A percentile compares a stretch with the other conserved stretches of the same genome.
These are phyloP conservation scores for Rhinatrema bivittatum DNA, from an alignment of 2,797 vertebrate species.

Conservation along the genomic window DNA sequence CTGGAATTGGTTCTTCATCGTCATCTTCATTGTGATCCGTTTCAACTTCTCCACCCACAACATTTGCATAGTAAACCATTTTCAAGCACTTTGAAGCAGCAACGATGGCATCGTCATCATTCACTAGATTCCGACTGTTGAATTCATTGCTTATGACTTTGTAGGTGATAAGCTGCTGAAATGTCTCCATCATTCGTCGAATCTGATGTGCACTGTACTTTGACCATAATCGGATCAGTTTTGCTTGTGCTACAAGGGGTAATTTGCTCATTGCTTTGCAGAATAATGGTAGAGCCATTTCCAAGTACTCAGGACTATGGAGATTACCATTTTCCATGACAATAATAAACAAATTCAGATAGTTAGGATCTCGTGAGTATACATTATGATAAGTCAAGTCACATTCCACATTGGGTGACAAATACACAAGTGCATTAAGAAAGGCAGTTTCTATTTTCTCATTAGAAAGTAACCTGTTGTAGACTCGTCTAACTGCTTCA, in stretches of 20 bases:
- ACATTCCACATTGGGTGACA: slow-evolving; percentile 93
- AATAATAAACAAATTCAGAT: slow-evolving; percentile 92
- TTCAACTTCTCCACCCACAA: slow-evolving; percentile 85
- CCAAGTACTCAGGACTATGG: slow-evolving; percentile 95
- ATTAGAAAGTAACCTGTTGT: slow-evolving; percentile 77
- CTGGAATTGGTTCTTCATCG: slow-evolving; percentile 81
- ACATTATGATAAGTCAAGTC: slow-evolving; percentile 95
- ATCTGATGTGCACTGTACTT: slow-evolving; percentile 73
- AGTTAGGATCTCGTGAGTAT: slow-evolving; percentile 86
- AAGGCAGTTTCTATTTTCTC: slow-evolving; percentile 89
- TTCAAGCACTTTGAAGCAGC: slow-evolving; percentile 93
- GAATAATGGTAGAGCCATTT: slow-evolving; percentile 87
- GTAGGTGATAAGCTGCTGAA: slow-evolving; percentile 97
- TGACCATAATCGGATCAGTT: slow-evolving; percentile 84
- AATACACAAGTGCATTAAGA: slow-evolving; percentile 88
- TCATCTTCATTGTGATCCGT: slow-evolving; percentile 87
- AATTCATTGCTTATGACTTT: slow-evolving; percentile 96
- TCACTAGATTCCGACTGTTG: slow-evolving; percentile 81
- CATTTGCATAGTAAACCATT: slow-evolving; percentile 93
- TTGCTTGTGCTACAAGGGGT: slow-evolving; percentile 79
- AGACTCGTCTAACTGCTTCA: slow-evolving; percentile 82
- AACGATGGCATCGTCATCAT: slow-evolving; percentile 91
- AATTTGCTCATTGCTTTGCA: slow-evolving; percentile 97
- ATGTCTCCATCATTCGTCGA: slow-evolving; percentile 91
- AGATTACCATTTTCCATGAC: slow-evolving; percentile 96